Percentiles rank a stretch among this genome's conserved stretches.
phyloP scores from a whole-genome alignment of 2,888 invertebrate genomes.

The Laothoe populi region DNA sequence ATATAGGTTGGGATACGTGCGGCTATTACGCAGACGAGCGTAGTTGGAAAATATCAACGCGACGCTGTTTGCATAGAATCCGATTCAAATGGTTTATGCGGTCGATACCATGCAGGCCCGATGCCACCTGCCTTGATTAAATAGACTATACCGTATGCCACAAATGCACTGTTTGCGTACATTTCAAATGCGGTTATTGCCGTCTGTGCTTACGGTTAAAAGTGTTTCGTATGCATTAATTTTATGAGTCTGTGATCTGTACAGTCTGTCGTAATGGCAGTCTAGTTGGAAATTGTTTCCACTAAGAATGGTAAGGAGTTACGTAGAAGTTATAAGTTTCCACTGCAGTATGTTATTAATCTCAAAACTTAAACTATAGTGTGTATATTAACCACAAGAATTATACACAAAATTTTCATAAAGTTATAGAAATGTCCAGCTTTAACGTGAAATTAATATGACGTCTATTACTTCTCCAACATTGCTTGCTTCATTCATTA shows the following conservation, averaged over 20 bases:
- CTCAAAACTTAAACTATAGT: neutral
- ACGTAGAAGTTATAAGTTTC: neutral
- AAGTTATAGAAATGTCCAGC: no score
- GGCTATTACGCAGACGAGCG: conserved; percentile 23
- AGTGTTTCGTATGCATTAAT: conserved; percentile 7
- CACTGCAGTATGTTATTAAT: neutral
- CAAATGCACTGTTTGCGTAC: conserved; percentile 26
- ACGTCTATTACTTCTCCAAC: neutral
- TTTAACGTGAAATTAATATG: no score
- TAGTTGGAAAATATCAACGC: conserved; percentile 26
- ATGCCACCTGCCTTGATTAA: conserved; percentile 34
- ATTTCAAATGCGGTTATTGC: conserved; percentile 22
- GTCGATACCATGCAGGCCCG: conserved; percentile 33
- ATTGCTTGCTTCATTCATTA: neutral
- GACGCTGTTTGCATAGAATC: conserved; percentile 50
- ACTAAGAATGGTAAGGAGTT: conserved; percentile 14
- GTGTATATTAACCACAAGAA: neutral
- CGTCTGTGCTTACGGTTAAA: conserved; percentile 15
- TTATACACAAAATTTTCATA: no score
- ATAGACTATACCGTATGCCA: conserved; percentile 32
- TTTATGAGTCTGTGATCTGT: conserved; percentile 18
- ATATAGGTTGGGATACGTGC: conserved; percentile 3
- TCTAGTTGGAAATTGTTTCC: conserved; percentile 7
- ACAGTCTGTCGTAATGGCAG: neutral
- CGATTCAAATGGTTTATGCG: conserved; percentile 41